Evolutionary conservation across 2,888 invertebrate species (phyloP).

Genomic region (Hecatera dysodea): DNA sequence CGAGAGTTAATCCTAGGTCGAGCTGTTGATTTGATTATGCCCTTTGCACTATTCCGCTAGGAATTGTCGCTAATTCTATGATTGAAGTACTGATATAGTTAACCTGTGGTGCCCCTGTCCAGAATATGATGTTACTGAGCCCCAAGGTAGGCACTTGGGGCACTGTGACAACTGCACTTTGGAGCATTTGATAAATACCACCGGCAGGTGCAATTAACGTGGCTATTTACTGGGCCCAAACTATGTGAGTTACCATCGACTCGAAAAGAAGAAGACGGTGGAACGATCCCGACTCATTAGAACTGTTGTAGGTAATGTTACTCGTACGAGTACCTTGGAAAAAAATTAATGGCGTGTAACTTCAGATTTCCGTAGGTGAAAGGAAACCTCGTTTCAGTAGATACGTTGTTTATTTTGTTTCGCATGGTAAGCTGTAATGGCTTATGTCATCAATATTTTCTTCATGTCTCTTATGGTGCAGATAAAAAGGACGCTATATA

Average conservation of each 20-base stretch:
- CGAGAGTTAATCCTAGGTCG: constrained; percentile 8
- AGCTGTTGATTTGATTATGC: constrained; percentile 14
- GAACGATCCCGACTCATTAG: constrained; percentile 21
- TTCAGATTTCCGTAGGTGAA: constrained; percentile 50
- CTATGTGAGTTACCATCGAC: too few species aligned
- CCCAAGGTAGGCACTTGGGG: too few species aligned
- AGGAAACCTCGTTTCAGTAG: constrained; percentile 39
- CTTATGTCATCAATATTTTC: constrained; percentile 56
- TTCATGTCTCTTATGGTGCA: constrained; percentile 41
- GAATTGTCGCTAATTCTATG: not conserved
- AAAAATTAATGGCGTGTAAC: constrained; percentile 61
- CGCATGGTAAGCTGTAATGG: constrained; percentile 50
- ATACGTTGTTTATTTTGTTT: constrained; percentile 55
- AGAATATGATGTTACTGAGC: too few species aligned
- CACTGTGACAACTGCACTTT: too few species aligned
- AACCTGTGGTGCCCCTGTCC: too few species aligned
- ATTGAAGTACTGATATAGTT: constrained; percentile 9
- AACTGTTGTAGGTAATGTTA: constrained; percentile 23
- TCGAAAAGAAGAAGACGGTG: not conserved
- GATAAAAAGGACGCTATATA: constrained; percentile 33
- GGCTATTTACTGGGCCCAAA: too few species aligned
- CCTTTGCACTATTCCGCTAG: not conserved
- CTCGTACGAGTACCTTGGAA: constrained; percentile 16
- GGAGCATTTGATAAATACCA: too few species aligned
- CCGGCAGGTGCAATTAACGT: too few species aligned